Evolutionary conservation across 2,797 vertebrate genomes (phyloP).

Genomic region (Sciurus vulgaris): DNA sequence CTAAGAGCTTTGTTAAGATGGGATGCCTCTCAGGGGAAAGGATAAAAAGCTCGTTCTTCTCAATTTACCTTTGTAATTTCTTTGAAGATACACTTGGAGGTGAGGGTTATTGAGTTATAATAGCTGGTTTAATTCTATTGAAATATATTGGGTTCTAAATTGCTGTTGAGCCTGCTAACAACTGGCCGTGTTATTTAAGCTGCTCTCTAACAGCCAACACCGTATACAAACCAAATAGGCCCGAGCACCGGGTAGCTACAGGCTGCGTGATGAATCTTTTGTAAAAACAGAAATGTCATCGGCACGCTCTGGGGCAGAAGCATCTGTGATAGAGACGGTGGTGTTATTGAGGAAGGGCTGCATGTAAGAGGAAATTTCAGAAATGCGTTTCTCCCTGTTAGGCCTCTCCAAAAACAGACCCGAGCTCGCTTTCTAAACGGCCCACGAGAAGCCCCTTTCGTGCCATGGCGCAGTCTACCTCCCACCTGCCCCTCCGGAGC

Average conservation of each 20-base stretch:
- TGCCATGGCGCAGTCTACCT: background rate
- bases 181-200: background rate
- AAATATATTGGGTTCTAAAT: conserved; percentile 54
- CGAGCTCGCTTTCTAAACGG: background rate
- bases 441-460: background rate
- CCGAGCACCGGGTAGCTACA: background rate
- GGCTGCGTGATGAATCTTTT: background rate
- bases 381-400: background rate
- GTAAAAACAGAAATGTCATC: background rate
- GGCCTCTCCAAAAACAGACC: background rate
- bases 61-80: conserved; percentile 43
- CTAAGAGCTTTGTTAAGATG: conserved; percentile 65
- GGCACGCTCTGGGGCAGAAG: background rate
- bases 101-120: conserved; percentile 48
- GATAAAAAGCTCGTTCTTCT: conserved; percentile 7
- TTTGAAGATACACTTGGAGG: conserved; percentile 62
- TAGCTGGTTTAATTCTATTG: conserved; percentile 35
- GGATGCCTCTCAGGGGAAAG: conserved; percentile 8
- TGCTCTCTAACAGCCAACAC: background rate
- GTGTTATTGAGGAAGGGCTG: background rate
- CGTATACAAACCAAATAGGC: background rate
- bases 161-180: background rate
- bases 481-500: background rate
- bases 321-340: background rate
- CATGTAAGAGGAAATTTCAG: background rate